phyloP scores from a whole-genome alignment of 2,888 invertebrate genomes.

The Asteroscopus sphinx region DNA sequence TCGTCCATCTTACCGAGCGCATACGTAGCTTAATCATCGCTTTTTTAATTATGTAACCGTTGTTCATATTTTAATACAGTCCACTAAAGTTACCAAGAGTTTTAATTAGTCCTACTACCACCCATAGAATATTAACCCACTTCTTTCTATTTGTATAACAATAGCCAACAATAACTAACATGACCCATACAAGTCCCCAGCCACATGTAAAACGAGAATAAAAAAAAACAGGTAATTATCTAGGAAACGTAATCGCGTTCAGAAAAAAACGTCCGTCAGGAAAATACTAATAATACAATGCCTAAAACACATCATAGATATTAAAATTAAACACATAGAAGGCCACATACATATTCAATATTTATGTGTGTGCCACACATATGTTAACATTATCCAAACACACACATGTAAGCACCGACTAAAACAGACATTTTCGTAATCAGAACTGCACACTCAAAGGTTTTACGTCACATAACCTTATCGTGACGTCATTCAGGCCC shows the following conservation, averaged over 20 bases:
- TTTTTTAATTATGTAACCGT: no score
- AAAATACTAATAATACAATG: constrained; percentile 5
- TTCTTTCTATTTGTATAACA: no score
- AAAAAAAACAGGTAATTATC: background rate
- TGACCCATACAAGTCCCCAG: no score
- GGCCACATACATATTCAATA: constrained; percentile 11
- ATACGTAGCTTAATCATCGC: no score
- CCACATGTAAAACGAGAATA: background rate
- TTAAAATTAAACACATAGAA: constrained; percentile 16
- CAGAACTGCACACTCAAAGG: constrained; percentile 40
- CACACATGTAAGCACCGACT: constrained; percentile 1
- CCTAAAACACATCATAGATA: constrained; percentile 5
- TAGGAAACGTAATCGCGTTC: constrained; percentile 1
- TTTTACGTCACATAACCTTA: constrained; percentile 32
- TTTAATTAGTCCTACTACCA: no score
- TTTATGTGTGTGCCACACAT: background rate
- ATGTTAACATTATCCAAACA: constrained; percentile 11
- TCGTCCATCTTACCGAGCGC: no score
- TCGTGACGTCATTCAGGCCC: constrained; percentile 39
- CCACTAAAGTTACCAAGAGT: no score
- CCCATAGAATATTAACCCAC: no score
- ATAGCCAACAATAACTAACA: background rate
- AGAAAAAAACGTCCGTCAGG: constrained; percentile 2
- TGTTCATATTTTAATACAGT: no score
- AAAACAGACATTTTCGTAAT: constrained; percentile 45